These are phyloP conservation scores for Macroglossus sobrinus DNA, from an alignment of 2,113 vertebrate genomes.

Conservation along the genomic window DNA sequence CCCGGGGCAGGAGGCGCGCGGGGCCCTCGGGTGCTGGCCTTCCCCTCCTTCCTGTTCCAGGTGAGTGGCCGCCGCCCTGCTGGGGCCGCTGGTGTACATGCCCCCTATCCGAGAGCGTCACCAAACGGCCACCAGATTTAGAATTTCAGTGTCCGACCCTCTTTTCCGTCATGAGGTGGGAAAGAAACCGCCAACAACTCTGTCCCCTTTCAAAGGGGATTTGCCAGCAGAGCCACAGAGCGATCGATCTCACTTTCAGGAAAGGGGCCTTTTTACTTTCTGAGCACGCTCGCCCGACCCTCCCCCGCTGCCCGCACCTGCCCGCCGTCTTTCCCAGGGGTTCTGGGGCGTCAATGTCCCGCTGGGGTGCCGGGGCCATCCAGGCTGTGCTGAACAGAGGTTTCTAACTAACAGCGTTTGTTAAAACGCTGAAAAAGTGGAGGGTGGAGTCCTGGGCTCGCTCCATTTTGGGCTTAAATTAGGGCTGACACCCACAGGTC, in stretches of 20 bases:
- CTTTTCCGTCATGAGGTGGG: not conserved
- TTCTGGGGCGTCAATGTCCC: rapidly evolving
- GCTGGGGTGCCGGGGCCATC: too few relatives aligned
- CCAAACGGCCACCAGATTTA: not conserved
- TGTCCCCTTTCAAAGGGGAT: not conserved
- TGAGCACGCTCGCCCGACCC: rapidly evolving
- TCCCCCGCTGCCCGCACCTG: rapidly evolving
- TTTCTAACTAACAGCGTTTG: rapidly evolving
- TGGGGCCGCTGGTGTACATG: not conserved
- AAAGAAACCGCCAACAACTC: not conserved
- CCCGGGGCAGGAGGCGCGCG: conserved; percentile 42
- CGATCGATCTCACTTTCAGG: rapidly evolving
- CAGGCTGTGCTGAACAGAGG: rapidly evolving
- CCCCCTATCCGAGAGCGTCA: not conserved
- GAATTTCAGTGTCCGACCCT: not conserved
- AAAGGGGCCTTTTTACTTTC: not conserved
- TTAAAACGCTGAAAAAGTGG: not conserved
- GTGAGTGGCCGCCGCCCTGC: conserved; percentile 75
- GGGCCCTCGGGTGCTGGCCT: conserved; percentile 82
- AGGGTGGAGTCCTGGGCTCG: rapidly evolving
- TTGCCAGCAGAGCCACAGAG: not conserved
- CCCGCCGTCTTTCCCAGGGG: rapidly evolving
- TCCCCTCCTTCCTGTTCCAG: conserved; percentile 90
- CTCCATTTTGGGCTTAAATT: rapidly evolving
- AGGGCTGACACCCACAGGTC: not conserved